phyloP scores from a whole-genome alignment of 1,140 invertebrate genomes.

The Heterodera schachtii region DNA sequence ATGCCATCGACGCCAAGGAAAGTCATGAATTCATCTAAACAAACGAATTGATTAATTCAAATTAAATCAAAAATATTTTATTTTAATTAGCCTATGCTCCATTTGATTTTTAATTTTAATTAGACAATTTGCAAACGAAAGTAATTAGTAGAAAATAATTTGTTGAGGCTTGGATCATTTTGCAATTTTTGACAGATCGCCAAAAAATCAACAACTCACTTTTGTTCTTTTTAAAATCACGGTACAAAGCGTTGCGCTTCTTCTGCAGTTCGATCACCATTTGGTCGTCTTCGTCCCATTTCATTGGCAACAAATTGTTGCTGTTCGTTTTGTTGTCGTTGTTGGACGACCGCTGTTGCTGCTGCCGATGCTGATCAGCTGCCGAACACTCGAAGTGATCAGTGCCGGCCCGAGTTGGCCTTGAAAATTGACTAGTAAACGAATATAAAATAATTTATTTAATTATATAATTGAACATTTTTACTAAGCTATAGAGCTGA shows the following conservation, averaged over 20 bases:
- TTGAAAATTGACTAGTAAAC: background rate
- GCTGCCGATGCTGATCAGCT: background rate
- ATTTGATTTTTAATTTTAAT: background rate
- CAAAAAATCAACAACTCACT: background rate
- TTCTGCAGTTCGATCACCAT: background rate
- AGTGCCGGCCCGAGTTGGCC: no score
- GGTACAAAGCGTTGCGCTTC: background rate
- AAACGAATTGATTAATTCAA: constrained; percentile 2
- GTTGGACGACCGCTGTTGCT: background rate
- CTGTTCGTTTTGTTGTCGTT: background rate
- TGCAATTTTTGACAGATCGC: no score
- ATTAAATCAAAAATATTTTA: no score
- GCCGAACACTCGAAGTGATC: background rate
- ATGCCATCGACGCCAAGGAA: background rate
- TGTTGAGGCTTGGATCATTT: no score
- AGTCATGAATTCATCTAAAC: background rate
- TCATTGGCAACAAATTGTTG: no score
- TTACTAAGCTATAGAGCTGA: no score
- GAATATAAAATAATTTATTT: background rate
- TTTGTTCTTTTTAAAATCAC: background rate
- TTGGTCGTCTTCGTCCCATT: background rate
- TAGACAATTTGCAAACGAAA: background rate
- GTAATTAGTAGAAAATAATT: background rate
- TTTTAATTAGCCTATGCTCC: no score
- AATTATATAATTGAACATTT: no score